Percentiles rank a stretch among this genome's conserved stretches.
phyloP scores from a whole-genome alignment of 2,113 vertebrate genomes.

The Xenopus tropicalis region UCB_Xtro_10.0 CM004447.2:115400501-115401000 shows the following conservation, averaged over 20 bases:
- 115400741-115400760: background rate
- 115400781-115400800: conserved; percentile 15
- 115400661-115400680: no score
- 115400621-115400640: no score
- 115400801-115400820: conserved; percentile 39
- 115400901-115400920: conserved; percentile 73
- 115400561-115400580: no score
- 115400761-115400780: background rate
- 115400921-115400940: conserved; percentile 92
- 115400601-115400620: no score
- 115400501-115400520: no score
- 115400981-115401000: conserved; percentile 89
- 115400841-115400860: conserved; percentile 71
- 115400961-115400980: conserved; percentile 94
- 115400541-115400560: no score
- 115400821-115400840: conserved; percentile 65
- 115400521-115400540: no score
- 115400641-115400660: no score
- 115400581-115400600: no score
- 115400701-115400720: background rate
- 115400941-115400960: conserved; percentile 80
- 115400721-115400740: no score
- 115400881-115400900: conserved; percentile 85
- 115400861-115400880: conserved; percentile 73
- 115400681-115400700: no score